Percentiles rank a stretch among this genome's conserved stretches.
phyloP scores from a whole-genome alignment of 2,797 vertebrate genomes.

The Acestrorhynchus altus region DNA sequence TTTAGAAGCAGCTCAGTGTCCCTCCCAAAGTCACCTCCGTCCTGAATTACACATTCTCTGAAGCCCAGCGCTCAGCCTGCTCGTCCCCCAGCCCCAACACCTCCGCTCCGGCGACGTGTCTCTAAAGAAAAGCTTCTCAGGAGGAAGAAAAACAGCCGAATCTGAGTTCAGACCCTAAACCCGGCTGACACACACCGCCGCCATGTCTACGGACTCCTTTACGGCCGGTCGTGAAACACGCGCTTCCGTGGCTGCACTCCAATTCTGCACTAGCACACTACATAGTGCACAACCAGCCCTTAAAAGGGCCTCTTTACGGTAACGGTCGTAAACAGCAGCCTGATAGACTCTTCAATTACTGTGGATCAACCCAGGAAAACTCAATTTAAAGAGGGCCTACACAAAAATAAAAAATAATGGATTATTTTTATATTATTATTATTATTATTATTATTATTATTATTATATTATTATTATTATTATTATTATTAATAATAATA shows the following conservation, averaged over 20 bases:
- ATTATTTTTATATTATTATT: too few species aligned
- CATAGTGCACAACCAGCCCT: not conserved
- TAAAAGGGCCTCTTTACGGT: too few species aligned
- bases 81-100: not conserved
- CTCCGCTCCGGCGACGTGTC: not conserved
- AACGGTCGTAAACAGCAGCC: too few species aligned
- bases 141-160: not conserved
- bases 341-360: too few species aligned
- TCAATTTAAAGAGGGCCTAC: too few species aligned
- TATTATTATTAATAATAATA: too few species aligned
- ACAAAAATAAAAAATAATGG: too few species aligned
- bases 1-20: not conserved
- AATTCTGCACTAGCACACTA: not conserved
- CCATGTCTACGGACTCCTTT: slow-evolving; percentile 73
- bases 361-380: too few species aligned
- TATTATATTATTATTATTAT: too few species aligned
- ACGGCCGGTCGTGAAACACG: slow-evolving; percentile 56
- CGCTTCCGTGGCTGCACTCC: not conserved
- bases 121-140: not conserved
- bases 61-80: not conserved
- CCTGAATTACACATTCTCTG: slow-evolving; percentile 19
- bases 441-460: too few species aligned
- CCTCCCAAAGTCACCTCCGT: slow-evolving; percentile 55
- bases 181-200: slow-evolving; percentile 59
- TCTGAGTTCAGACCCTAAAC: not conserved